phyloP scores from a whole-genome alignment of 2,797 vertebrate species.

The Eulemur coronatus region DNA sequence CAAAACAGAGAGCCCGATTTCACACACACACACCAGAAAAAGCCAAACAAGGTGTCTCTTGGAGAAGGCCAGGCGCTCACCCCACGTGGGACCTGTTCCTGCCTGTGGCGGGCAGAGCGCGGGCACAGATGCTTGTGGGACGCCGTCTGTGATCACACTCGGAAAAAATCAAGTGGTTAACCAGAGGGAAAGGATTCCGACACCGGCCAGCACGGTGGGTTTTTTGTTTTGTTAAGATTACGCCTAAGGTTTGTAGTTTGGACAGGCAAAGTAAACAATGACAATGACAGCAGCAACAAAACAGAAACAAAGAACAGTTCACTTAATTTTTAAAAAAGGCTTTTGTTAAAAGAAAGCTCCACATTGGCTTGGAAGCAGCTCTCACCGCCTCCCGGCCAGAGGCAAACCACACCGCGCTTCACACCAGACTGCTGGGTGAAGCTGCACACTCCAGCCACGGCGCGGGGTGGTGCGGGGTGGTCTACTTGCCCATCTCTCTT shows the following conservation, averaged over 20 bases:
- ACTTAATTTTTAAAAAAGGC: not conserved
- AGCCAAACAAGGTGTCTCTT: conserved; percentile 74
- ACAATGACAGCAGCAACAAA: conserved; percentile 54
- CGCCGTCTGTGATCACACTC: conserved; percentile 79
- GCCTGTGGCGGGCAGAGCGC: conserved; percentile 58
- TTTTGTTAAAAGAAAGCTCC: conserved; percentile 40
- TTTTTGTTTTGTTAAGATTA: conserved; percentile 21
- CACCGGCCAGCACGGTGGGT: conserved; percentile 62
- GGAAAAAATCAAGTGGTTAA: conserved; percentile 86
- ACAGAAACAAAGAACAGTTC: conserved; percentile 63
- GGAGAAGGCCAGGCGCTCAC: not conserved
- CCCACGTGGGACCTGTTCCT: conserved; percentile 56
- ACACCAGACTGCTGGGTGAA: not conserved
- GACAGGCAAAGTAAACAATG: conserved; percentile 67
- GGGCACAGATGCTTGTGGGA: conserved; percentile 74
- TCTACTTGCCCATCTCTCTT: not conserved
- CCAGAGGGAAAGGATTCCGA: conserved; percentile 79
- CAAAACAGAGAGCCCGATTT: not conserved
- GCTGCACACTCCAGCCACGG: not conserved
- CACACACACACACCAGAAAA: not conserved
- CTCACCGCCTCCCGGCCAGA: not conserved
- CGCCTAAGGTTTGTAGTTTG: conserved; percentile 64
- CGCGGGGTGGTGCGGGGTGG: fast-evolving
- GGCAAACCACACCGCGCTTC: not conserved
- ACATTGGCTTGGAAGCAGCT: not conserved